Conservation (phyloP, 2,113 vertebrate species). For the Dipodomys stephensi region DNA sequence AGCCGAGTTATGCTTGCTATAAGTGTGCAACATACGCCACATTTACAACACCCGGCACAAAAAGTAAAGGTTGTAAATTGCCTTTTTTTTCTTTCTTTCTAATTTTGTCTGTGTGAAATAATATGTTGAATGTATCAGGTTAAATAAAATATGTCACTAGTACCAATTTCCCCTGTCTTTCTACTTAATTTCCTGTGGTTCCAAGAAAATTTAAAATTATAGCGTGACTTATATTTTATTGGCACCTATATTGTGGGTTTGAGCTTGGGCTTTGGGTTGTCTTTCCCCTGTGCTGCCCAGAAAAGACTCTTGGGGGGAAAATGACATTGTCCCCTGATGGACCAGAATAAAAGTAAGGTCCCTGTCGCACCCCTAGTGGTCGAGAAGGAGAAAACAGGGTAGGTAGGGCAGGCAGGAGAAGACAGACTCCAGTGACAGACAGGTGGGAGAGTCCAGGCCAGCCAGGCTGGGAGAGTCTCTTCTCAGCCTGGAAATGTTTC, state of each 20-base stretch:
- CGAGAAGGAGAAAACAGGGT: not conserved
- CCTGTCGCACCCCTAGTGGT: not conserved
- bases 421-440: too few relatives aligned
- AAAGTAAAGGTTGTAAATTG: not conserved
- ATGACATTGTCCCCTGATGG: not conserved
- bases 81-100: not conserved
- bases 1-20: not conserved
- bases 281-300: not conserved
- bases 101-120: not conserved
- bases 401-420: not conserved
- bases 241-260: too few relatives aligned
- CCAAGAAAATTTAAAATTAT: conserved; percentile 8
- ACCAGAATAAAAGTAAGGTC: not conserved
- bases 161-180: not conserved
- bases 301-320: not conserved
- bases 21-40: not conserved
- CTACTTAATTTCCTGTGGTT: not conserved
- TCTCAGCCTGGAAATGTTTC: not conserved
- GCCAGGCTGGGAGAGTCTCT: not conserved
- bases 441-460: too few relatives aligned
- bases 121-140: not conserved
- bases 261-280: not conserved
- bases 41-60: not conserved
- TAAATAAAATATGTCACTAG: conserved; percentile 29
- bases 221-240: not conserved